These are phyloP conservation scores for Bombus huntii DNA, from an alignment of 1,140 invertebrate genomes.

Conservation along the genomic window DNA sequence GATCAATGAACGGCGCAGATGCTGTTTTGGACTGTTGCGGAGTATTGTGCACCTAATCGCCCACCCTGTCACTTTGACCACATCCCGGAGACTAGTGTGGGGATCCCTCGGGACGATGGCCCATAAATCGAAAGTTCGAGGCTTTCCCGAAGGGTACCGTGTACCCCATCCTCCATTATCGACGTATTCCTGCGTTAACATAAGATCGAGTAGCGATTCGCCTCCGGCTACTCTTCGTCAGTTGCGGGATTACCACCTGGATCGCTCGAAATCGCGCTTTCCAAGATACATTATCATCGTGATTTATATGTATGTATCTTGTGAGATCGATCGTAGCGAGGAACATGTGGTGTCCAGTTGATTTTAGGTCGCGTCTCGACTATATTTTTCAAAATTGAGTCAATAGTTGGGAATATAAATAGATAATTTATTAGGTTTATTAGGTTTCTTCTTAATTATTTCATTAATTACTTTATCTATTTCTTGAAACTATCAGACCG, in stretches of 20 bases:
- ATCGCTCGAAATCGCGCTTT: constrained; percentile 51
- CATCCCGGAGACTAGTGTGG: constrained; percentile 63
- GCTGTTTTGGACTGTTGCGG: constrained; percentile 74
- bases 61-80: constrained; percentile 81
- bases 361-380: neutral
- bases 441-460: neutral
- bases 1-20: constrained; percentile 81
- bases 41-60: constrained; percentile 80
- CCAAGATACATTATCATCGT: constrained; percentile 51
- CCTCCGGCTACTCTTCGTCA: constrained; percentile 59
- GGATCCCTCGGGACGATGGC: constrained; percentile 74
- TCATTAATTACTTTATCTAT: neutral
- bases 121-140: constrained; percentile 80
- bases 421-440: neutral
- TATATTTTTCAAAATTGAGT: neutral
- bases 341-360: neutral
- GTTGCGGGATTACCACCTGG: constrained; percentile 61
- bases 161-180: constrained; percentile 57
- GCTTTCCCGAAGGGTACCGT: constrained; percentile 57
- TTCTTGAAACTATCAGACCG: neutral
- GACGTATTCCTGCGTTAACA: constrained; percentile 65
- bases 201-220: constrained; percentile 61
- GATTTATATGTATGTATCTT: constrained; percentile 28
- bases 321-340: too few species aligned
- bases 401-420: neutral